Evolutionary conservation across 2,113 vertebrate genomes (phyloP).

Genomic region (Ochotona curzoniae): DNA sequence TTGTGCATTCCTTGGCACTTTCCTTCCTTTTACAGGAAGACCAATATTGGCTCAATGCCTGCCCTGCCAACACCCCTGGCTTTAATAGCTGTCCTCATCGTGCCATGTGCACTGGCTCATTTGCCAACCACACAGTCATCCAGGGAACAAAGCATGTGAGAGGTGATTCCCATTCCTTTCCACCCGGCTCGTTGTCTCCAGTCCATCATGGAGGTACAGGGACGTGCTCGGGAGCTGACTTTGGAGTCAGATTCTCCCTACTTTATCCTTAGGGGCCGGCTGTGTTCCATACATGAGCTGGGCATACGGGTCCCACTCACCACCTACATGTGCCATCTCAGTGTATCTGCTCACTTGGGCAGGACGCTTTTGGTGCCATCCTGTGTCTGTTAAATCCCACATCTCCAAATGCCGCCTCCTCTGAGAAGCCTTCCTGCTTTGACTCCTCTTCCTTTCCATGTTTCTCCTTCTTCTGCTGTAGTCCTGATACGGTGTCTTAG

Average conservation of each 20-base stretch:
- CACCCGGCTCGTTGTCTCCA: background rate
- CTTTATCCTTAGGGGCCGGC: background rate
- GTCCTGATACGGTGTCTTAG: background rate
- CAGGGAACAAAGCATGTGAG: background rate
- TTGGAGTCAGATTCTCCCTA: background rate
- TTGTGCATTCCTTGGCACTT: background rate
- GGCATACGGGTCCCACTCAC: accelerated
- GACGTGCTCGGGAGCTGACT: no score
- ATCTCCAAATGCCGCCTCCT: background rate
- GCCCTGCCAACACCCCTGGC: accelerated
- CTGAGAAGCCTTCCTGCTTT: background rate
- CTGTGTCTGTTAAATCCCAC: background rate
- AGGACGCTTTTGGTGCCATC: background rate
- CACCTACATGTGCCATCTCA: accelerated
- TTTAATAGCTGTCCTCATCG: background rate
- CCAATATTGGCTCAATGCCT: accelerated
- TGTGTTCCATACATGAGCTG: background rate
- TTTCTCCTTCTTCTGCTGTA: background rate
- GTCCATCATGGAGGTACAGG: background rate
- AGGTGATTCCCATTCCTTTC: accelerated
- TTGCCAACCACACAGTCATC: background rate
- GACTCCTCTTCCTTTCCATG: accelerated
- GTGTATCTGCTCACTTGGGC: background rate
- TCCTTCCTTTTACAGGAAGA: background rate
- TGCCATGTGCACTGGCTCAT: background rate